These are phyloP conservation scores for Ictalurus punctatus DNA, from an alignment of 2,113 vertebrate genomes.

Conservation along the genomic window DNA sequence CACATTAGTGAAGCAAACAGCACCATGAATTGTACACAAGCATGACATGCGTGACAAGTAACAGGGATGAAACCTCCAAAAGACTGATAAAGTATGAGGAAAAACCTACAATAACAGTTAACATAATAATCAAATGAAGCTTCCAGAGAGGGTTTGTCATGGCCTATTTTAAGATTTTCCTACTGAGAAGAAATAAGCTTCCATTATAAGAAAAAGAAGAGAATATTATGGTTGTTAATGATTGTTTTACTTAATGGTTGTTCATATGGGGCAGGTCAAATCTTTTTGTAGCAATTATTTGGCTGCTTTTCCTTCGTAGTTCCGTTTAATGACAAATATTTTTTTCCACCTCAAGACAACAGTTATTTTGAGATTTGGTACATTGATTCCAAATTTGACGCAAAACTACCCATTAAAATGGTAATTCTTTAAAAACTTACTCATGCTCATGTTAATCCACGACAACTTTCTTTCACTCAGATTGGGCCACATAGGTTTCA, in stretches of 20 bases:
- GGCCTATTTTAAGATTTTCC: neutral
- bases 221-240: neutral
- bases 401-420: neutral
- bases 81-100: neutral
- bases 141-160: neutral
- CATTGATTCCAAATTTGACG: neutral
- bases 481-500: slow-evolving; percentile 71
- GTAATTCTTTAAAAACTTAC: slow-evolving; percentile 68
- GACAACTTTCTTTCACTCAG: slow-evolving; percentile 73
- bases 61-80: neutral
- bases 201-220: neutral
- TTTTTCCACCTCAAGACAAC: neutral
- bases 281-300: neutral
- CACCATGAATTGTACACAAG: neutral
- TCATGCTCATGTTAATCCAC: slow-evolving; percentile 87
- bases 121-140: neutral
- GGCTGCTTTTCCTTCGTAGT: neutral
- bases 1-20: neutral
- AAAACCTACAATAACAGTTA: neutral
- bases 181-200: neutral
- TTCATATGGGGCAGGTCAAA: neutral
- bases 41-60: neutral
- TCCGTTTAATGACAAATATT: neutral
- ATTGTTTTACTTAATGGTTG: neutral
- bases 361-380: neutral